A percentile compares a stretch with the other conserved stretches of the same genome.
phyloP scores from a whole-genome alignment of 2,113 vertebrate species.

The Xenus cinereus region DNA sequence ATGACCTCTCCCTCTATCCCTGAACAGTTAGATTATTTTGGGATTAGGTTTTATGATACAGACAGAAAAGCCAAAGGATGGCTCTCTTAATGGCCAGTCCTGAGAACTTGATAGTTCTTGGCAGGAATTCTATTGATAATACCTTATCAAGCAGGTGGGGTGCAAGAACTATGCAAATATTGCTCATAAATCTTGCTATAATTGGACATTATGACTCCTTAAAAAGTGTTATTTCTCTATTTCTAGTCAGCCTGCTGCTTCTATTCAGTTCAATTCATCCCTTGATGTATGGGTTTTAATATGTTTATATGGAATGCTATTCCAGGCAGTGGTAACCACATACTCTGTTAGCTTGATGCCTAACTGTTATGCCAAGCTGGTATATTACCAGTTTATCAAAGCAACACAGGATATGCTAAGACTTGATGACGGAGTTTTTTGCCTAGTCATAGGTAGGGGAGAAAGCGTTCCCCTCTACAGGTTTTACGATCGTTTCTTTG shows the following conservation, averaged over 20 bases:
- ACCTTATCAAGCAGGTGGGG: background rate
- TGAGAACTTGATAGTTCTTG: background rate
- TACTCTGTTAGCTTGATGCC: background rate
- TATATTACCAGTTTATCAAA: background rate
- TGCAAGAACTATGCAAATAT: background rate
- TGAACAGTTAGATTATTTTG: background rate
- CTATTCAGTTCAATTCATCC: background rate
- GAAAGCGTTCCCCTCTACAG: background rate
- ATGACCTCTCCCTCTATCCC: background rate
- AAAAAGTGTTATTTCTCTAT: background rate
- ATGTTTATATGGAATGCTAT: background rate
- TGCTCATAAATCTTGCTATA: background rate
- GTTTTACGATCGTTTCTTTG: background rate
- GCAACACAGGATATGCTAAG: background rate
- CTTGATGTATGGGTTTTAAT: background rate
- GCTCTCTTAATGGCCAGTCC: background rate
- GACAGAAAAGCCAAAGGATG: background rate
- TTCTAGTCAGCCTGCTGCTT: background rate
- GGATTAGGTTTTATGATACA: background rate
- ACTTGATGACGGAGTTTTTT: background rate
- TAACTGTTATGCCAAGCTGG: background rate
- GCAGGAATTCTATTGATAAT: background rate
- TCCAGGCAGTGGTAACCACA: background rate
- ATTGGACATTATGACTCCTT: background rate
- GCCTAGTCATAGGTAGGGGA: rapidly evolving